Conservation (phyloP, 2,113 vertebrate species). For the Todiramphus chloris region DNA sequence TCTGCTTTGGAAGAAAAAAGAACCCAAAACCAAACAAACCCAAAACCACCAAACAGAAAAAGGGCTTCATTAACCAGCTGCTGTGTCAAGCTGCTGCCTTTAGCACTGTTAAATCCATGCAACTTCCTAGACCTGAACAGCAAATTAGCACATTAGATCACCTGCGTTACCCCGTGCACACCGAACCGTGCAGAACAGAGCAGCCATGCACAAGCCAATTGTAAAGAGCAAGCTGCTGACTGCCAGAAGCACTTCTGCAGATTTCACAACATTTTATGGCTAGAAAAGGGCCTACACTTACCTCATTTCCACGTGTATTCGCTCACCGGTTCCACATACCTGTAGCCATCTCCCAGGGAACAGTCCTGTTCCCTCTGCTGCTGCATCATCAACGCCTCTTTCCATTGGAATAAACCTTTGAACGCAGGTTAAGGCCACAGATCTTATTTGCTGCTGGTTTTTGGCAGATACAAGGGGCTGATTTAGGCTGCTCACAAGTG, state of each 20-base stretch:
- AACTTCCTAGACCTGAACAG: not conserved
- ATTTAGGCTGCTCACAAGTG: not conserved
- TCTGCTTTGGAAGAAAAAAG: not conserved
- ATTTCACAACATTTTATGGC: not conserved
- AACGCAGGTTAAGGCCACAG: not conserved
- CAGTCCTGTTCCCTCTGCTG: not conserved
- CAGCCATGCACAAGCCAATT: not conserved
- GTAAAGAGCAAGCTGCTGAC: not conserved
- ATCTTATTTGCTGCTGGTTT: not conserved
- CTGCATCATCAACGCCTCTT: not conserved
- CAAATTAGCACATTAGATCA: not conserved
- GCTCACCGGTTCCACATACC: not conserved
- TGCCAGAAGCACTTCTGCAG: not conserved
- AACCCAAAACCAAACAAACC: too few relatives aligned
- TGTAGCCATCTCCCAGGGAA: not conserved
- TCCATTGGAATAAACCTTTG: not conserved
- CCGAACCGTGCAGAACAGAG: not conserved
- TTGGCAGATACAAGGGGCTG: not conserved
- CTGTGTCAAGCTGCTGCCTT: not conserved
- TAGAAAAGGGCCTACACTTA: not conserved
- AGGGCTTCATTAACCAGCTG: not conserved
- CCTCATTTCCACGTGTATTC: not conserved
- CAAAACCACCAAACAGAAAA: not conserved
- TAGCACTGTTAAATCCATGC: not conserved
- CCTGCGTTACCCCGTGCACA: not conserved